Base-by-base conservation (phyloP, 2,113 vertebrate genomes). In the Gallinago paraguaiae region DNA sequence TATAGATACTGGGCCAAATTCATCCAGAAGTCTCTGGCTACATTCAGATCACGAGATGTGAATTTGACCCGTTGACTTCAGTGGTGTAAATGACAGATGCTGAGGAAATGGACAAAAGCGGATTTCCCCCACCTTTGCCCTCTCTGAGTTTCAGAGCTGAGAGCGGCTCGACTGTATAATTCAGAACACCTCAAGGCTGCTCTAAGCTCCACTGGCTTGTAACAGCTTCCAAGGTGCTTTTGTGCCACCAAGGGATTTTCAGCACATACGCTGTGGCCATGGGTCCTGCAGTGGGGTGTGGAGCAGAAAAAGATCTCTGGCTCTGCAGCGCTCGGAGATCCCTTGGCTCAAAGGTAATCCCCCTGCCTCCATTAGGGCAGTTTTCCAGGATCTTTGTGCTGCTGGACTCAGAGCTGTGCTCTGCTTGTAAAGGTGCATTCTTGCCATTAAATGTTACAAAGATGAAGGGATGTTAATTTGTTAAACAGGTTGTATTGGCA, bases 121-220 rank as follows among this genome's bases (percentile, higher is more conserved):
- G 50, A 90, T 92, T 93, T 94, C 15, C 9, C 17, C 48, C 56
- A 81, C 65, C 76, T 92, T 92, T 96, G 35, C 60, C 57, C 72
- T 86, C 10, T 41, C 16, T 20, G 61, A 61, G 23, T 92, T 94
- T 74, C 77, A 84, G 69, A 41, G 25, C 53, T 91, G 63, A 76
- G 48, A 85, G 84, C 3, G 0, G 12, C 65, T 96, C 10, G 2
- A 37, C 61, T 67, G 33, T 90, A 19, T 72, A 82, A 91, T 63
- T 82, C 82, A 79, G 76, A 93, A 82, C 64, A 96, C 56, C 64
- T 94, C 69, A 64, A 81, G 56, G 56, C 51, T 83, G 33, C 61
- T 93, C n/a, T 75, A 39, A 89, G 60, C 61, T 96, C 88, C 77
- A 67, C 69, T 91, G 69, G 57, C 51, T 92, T 72, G 70, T 69